Evolutionary conservation across 2,888 invertebrate genomes (phyloP).

Genomic region (Drosophila nigritarsus): DNA sequence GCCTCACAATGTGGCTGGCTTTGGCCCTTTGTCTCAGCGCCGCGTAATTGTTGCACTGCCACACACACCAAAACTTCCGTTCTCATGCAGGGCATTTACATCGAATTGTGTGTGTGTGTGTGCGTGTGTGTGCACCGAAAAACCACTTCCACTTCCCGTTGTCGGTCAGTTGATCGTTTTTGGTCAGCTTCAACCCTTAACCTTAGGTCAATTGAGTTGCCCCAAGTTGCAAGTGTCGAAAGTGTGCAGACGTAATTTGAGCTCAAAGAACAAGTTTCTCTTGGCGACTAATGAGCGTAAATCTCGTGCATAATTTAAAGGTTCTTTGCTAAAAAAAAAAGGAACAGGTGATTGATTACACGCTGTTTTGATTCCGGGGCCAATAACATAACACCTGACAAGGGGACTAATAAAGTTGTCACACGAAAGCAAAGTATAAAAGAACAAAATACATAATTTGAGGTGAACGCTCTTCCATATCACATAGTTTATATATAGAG

Average conservation of each 20-base stretch:
- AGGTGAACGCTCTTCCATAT: background rate
- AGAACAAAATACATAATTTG: background rate
- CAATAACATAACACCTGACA: background rate
- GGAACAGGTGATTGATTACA: constrained; percentile 12
- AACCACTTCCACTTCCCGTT: constrained; percentile 81
- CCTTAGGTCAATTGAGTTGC: constrained; percentile 52
- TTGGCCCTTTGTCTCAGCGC: constrained; percentile 50
- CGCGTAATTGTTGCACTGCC: constrained; percentile 67
- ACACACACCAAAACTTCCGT: constrained; percentile 68
- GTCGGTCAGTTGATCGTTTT: constrained; percentile 15
- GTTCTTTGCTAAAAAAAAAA: constrained; percentile 8
- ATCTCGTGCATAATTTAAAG: constrained; percentile 33
- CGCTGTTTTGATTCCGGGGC: background rate
- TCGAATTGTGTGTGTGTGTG: constrained; percentile 11
- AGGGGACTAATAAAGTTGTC: constrained; percentile 1
- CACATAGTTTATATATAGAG: background rate
- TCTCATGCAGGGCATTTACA: constrained; percentile 62
- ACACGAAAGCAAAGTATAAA: background rate
- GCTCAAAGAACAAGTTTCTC: constrained; percentile 8
- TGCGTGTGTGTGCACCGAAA: background rate
- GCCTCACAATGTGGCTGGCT: constrained; percentile 1
- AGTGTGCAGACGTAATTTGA: constrained; percentile 49
- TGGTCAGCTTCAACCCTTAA: constrained; percentile 68
- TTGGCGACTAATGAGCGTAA: constrained; percentile 35
- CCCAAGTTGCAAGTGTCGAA: constrained; percentile 35